Base-by-base conservation (phyloP, 2,797 vertebrate genomes). In the Cossypha polioptera region DNA sequence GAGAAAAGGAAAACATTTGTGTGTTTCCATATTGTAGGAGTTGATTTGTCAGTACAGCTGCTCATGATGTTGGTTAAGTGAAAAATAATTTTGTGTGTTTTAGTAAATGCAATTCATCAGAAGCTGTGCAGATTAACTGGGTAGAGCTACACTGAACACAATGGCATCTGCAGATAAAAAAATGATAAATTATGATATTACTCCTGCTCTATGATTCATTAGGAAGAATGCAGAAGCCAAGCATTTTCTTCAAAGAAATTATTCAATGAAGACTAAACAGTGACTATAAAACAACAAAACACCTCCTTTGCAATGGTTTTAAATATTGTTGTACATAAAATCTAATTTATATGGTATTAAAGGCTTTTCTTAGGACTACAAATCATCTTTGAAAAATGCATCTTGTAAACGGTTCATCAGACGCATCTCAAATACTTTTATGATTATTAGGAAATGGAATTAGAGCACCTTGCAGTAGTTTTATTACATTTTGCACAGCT, bases 381-480 rank as follows among this genome's bases (percentile, higher is more conserved):
- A 95, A 88, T 92, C 78, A 90, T 85, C 65, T 76, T 86, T 92
- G 94, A 84, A 94, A 93, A 93, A 94, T 43, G 74, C 31, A 2
- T 65, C 84, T 84, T 92, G 67, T 90, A 54, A 92, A 43, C 0
- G 53, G 84, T 94, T 92, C 86, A 65, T 86, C 62, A 90, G 92
- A 72, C 2, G 38, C 91, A 89, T 94, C 94, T 95, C 57, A 75
- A 94, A 90, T 53, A 67, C 71, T 96, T 95, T 86, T 62, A 91
- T 65, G 78, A 93, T 86, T 96, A 92, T 94, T 85, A 43, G 57
- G 95, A 95, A 95, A 94, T 96, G 86, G 90, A 95, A 96, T 96
- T 96, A 94, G 79, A 95, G 72, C 72, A 89, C 92, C 72, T 91
- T 83, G 91, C 93, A 82, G 88, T 91, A 90, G 84, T 91, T 94